Evolutionary conservation across 2,113 vertebrate species (phyloP).

Genomic region (Grallaria varia): DNA sequence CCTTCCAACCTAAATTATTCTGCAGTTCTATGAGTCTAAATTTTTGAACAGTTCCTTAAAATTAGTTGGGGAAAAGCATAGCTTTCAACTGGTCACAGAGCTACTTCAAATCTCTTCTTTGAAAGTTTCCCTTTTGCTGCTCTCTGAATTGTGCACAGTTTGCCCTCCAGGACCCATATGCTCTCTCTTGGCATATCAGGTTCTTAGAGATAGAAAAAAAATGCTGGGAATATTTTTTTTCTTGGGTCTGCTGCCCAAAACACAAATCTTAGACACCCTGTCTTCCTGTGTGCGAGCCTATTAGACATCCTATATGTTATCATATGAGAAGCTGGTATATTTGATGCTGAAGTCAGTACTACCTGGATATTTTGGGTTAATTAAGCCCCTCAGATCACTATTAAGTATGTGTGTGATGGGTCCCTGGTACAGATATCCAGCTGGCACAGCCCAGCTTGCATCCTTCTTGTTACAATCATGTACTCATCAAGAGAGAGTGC

Average conservation of each 20-base stretch:
- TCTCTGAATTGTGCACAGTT: conserved; percentile 3
- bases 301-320: background rate
- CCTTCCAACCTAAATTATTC: conserved; percentile 36
- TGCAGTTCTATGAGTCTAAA: conserved; percentile 14
- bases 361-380: background rate
- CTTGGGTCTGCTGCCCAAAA: background rate
- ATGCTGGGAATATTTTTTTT: background rate
- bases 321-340: background rate
- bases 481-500: background rate
- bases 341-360: background rate
- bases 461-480: background rate
- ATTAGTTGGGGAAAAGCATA: conserved; percentile 2
- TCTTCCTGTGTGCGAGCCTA: background rate
- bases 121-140: conserved; percentile 18
- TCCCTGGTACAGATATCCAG: background rate
- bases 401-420: background rate
- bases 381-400: background rate
- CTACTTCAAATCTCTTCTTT: conserved; percentile 47
- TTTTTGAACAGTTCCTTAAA: conserved; percentile 56
- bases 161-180: background rate
- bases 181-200: background rate
- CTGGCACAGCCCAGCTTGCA: background rate
- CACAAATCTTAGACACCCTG: background rate
- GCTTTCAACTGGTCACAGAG: conserved; percentile 46
- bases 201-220: background rate